Base-by-base conservation (phyloP, 1,140 invertebrate genomes). In the Zaprionus inermis region DNA sequence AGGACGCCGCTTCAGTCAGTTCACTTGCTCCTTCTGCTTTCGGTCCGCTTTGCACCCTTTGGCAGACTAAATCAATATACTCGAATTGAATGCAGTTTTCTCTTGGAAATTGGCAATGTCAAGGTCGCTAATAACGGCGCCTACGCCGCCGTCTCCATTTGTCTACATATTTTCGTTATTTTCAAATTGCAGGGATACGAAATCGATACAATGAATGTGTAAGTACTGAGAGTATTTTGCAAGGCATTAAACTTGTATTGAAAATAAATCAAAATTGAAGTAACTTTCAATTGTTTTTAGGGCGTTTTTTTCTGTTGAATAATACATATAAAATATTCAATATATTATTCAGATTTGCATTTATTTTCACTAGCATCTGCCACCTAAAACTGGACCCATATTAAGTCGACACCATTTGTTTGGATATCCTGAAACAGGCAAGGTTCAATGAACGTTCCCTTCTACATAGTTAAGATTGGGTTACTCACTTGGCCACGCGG, bases 21-120 rank as follows among this genome's bases (percentile, higher is more conserved):
- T 64, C 57, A 38, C 51, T 56, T 41, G 14, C 5, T 14, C 22
- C 12, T 18, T 14, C 30, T 38, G 20, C 36, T 28, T 63, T 30
- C 56, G 34, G 51, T 41, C 56, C 44, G 5, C 3, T 18, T 22
- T 5, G 22, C 18, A 18, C 12, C 41, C 38, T 63, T 63, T 30
- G 34, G 64, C 28, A 70, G 78, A 79, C 78, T 79, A 69, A 85
- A 85, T 85, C 81, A 86, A 85, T 85, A 84, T 38, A 56, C 18
- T 24, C 38, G 66, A 57, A 64, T 81, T 86, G 72, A 81, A 70
- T 78, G 66, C 81, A 85, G 54, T 66, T 78, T 64, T 20, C 22
- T 20, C 38, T 60, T 66, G 44, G 30, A 28, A 66, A 41, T 54
- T 63, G 44, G 30, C 38, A 66, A 41, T 54, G 56, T 51, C 74